These are phyloP conservation scores for Falco punctatus DNA, from an alignment of 2,113 vertebrate genomes.

Conservation along the genomic window DNA sequence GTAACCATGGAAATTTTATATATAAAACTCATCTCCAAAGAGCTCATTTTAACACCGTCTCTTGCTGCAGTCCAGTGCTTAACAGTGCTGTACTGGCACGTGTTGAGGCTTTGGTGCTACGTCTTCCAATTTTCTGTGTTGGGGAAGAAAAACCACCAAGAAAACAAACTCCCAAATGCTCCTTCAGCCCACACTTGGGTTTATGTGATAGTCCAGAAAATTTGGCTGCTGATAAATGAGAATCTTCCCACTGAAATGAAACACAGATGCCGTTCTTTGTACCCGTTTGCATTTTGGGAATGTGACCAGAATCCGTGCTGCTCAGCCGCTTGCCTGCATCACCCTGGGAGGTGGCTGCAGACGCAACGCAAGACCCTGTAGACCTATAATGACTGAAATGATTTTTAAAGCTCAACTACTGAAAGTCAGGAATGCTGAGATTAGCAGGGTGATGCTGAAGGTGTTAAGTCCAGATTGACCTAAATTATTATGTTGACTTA, in stretches of 20 bases:
- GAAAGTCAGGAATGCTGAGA: neutral
- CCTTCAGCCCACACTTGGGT: neutral
- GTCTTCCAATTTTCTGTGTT: neutral
- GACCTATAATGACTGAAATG: neutral
- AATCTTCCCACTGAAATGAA: neutral
- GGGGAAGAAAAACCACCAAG: neutral
- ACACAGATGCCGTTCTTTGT: neutral
- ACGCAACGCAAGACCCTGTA: neutral
- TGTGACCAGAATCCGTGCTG: neutral
- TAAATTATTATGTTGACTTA: neutral
- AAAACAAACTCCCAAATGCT: neutral
- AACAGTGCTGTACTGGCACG: neutral
- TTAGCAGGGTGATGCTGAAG: neutral
- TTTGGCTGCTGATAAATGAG: neutral
- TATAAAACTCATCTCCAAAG: neutral
- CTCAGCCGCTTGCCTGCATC: neutral
- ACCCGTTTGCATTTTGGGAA: neutral
- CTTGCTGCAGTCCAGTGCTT: neutral
- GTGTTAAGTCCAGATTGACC: neutral
- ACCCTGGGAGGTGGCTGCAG: neutral
- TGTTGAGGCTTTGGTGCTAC: neutral
- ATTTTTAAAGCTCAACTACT: neutral
- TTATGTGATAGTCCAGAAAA: neutral
- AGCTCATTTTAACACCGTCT: neutral
- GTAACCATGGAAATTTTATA: slow-evolving; percentile 43